Evolutionary conservation across 2,888 invertebrate genomes (phyloP).

Genomic region (Calliopum simillimum): DNA sequence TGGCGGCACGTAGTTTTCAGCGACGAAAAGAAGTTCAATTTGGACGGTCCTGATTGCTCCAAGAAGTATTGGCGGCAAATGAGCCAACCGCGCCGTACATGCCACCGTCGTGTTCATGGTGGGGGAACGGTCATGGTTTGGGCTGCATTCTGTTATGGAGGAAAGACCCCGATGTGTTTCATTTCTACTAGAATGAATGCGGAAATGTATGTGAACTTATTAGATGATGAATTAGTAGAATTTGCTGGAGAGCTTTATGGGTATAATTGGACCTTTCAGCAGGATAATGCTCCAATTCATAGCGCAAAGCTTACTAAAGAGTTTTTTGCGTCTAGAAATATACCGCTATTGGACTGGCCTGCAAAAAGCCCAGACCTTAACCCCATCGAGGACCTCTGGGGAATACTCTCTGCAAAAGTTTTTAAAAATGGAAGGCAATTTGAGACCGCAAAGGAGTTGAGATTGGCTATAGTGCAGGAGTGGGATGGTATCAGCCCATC

Average conservation of each 20-base stretch:
- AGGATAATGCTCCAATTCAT: constrained; percentile 2
- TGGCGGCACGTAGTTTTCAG: constrained; percentile 13
- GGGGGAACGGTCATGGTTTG: not conserved
- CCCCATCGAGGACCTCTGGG: not conserved
- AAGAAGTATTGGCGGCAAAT: constrained; percentile 7
- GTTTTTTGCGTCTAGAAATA: not conserved
- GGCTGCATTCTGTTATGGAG: not conserved
- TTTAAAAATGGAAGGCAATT: constrained; percentile 20
- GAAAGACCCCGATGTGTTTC: not conserved
- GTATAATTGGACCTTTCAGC: not conserved
- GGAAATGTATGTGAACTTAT: not conserved
- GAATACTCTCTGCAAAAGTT: constrained; percentile 2
- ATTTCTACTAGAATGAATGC: not conserved
- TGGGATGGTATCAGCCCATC: not conserved
- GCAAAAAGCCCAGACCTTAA: not conserved
- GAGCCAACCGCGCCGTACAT: not conserved
- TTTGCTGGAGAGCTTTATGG: not conserved
- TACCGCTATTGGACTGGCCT: constrained; percentile 7
- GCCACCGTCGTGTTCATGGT: constrained; percentile 19
- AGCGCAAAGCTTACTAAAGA: not conserved
- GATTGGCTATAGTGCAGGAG: not conserved
- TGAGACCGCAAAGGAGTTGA: constrained; percentile 11
- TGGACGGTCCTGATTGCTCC: constrained; percentile 19
- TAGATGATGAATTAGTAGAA: not conserved
- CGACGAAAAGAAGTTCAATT: too few relatives aligned